phyloP scores from a whole-genome alignment of 2,888 invertebrate genomes.

The Cremastobaeus sp. region DNA sequence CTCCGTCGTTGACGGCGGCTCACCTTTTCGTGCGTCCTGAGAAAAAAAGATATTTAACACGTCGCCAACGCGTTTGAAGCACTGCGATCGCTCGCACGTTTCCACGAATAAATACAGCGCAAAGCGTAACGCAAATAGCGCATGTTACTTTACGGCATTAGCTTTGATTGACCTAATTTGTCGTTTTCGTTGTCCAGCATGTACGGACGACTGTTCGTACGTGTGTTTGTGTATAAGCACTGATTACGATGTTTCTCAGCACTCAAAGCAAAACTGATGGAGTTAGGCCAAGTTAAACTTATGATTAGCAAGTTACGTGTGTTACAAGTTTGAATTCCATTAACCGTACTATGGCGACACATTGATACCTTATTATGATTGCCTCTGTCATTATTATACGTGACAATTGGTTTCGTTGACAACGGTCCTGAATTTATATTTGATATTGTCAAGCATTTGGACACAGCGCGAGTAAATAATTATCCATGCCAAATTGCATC shows the following conservation, averaged over 20 bases:
- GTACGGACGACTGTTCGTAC: constrained; percentile 23
- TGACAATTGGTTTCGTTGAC: constrained; percentile 25
- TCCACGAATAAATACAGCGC: constrained; percentile 24
- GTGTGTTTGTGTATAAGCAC: constrained; percentile 56
- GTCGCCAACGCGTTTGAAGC: constrained; percentile 22
- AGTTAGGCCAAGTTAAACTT: constrained; percentile 58
- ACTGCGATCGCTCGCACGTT: constrained; percentile 17
- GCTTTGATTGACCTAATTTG: constrained; percentile 58
- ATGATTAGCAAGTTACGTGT: constrained; percentile 56
- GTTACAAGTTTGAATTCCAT: constrained; percentile 52
- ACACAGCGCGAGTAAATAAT: no score
- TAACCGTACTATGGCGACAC: constrained; percentile 25
- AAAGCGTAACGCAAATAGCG: constrained; percentile 43
- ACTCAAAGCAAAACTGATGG: constrained; percentile 55
- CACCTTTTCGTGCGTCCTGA: no score
- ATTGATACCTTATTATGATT: constrained; percentile 50
- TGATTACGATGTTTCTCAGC: constrained; percentile 57
- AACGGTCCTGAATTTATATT: no score
- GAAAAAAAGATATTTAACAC: no score
- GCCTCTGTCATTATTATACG: constrained; percentile 26
- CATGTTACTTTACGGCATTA: constrained; percentile 50
- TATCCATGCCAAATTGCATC: no score
- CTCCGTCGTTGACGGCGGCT: background rate
- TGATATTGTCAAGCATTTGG: no score
- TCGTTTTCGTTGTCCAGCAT: constrained; percentile 55